Evolutionary conservation across 2,797 vertebrate species (phyloP), one percentile per base, ranked within the genome.

Genomic region (Enteromius fasciolatus): DNA sequence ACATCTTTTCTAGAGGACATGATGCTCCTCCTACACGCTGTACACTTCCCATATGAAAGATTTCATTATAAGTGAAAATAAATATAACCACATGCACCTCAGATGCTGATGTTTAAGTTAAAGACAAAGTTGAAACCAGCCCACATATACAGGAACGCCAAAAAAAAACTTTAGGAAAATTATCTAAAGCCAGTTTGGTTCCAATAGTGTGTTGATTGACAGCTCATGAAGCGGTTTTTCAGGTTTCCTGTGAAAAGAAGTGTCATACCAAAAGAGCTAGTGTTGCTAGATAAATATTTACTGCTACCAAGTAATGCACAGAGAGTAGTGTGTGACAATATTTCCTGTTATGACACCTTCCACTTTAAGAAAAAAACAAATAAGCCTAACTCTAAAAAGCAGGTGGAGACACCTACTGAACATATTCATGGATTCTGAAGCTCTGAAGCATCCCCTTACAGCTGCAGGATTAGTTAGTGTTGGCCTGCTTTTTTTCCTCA

Each of bases 261-360:
- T 0, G 36, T 59, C 23, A 18, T 28, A 79, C 23, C 48, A 18
- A 33, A 54, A 41, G 50, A 54, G 25, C 46, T 39, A 18, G 23
- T 48, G 67, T 81, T 63, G 78, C 78, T 48, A 74, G 17, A 61
- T 31, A 81, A 81, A 81, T 81, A 81, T 81, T 81, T 81, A 66
- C 57, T 0, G 10, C 48, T 41, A 28, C 46, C 31, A 74, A 52
- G 57, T 63, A 36, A 64, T 50, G 68, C 28, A 73, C 28, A 48
- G 69, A 52, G 41, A 33, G 17, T 8, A 11, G 18, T 31, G 20
- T 25, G 28, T 63, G 69, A 74, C 17, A 73, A 1, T 64, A 46
- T 74, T 52, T 81, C 69, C 69, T 66, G 77, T 52, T 81, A 66
- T 74, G 15, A 50, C 46, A 81, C 59, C 44, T 28, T 74, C 44